phyloP scores from a whole-genome alignment of 1,140 invertebrate species.

The Harpegnathos saltator region DNA sequence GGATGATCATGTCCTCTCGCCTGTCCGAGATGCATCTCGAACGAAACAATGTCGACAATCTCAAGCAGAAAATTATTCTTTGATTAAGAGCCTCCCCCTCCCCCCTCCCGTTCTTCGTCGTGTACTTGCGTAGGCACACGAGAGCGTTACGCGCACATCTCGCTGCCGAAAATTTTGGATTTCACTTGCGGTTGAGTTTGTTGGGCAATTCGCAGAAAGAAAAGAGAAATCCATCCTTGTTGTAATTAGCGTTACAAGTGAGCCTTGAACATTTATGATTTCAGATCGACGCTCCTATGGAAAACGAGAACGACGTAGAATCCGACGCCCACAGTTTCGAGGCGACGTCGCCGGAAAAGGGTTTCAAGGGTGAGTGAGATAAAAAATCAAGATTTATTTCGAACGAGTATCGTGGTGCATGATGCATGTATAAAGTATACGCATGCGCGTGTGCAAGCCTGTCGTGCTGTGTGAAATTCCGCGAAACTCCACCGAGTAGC shows the following conservation, averaged over 20 bases:
- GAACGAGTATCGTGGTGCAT: neutral
- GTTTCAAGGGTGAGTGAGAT: conserved; percentile 82
- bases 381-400: neutral
- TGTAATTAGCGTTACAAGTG: neutral
- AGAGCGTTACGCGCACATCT: too few species aligned
- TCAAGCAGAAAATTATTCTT: too few species aligned
- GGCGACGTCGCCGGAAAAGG: conserved; percentile 82
- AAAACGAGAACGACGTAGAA: conserved; percentile 80
- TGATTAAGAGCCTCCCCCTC: too few species aligned
- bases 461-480: neutral
- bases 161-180: too few species aligned
- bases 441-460: neutral
- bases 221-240: neutral
- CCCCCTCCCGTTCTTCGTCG: too few species aligned
- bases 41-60: conserved; percentile 1
- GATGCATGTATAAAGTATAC: neutral
- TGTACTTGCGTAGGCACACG: too few species aligned
- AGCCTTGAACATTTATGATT: conserved; percentile 66
- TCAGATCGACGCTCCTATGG: conserved; percentile 82
- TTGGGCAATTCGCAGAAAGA: neutral
- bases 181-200: neutral
- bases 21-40: neutral
- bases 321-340: conserved; percentile 79
- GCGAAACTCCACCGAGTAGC: too few species aligned
- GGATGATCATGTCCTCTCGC: conserved; percentile 23